Evolutionary conservation across 2,113 vertebrate species (phyloP).

Genomic region (Tauraco erythrolophus): DNA sequence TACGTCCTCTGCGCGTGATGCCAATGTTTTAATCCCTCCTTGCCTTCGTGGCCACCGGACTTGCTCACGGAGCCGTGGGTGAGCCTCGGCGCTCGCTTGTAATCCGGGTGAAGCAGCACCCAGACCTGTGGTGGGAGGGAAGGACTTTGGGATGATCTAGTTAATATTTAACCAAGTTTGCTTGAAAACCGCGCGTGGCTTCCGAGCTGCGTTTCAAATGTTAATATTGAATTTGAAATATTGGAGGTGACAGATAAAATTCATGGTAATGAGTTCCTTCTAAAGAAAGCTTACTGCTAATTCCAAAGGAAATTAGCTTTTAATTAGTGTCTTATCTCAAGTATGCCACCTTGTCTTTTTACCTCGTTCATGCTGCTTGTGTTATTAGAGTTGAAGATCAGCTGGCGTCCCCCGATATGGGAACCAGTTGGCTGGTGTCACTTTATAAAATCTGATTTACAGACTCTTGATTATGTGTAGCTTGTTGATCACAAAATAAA

Average conservation of each 20-base stretch:
- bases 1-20: not conserved
- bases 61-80: not conserved
- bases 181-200: fast-evolving
- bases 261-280: not conserved
- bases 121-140: no score
- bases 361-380: not conserved
- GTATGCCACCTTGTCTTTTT: not conserved
- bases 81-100: not conserved
- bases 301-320: not conserved
- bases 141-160: not conserved
- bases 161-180: not conserved
- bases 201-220: not conserved
- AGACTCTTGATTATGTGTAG: not conserved
- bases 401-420: not conserved
- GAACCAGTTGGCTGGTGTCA: not conserved
- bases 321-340: conserved; percentile 4
- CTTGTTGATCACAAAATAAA: not conserved
- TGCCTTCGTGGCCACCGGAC: fast-evolving
- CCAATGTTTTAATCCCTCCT: not conserved
- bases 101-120: fast-evolving
- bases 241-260: not conserved
- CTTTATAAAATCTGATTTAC: not conserved
- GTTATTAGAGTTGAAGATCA: not conserved
- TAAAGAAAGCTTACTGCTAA: not conserved
- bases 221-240: not conserved